Evolutionary conservation across 2,888 invertebrate genomes (phyloP), one percentile per base, ranked within the genome.

Genomic region (Drosophila setosimentum): DNA sequence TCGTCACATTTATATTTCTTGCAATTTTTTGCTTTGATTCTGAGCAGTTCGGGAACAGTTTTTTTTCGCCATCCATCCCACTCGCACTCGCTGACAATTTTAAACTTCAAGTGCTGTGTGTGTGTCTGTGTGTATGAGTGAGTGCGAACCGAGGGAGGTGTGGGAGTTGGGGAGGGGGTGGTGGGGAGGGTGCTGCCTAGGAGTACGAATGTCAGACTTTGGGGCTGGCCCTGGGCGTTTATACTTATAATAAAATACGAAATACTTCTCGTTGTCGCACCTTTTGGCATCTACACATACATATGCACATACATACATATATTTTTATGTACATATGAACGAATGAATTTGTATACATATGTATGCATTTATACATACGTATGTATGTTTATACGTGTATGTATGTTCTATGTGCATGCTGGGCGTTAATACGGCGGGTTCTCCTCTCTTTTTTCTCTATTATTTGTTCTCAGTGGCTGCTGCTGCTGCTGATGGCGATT

Each of bases 181-280:
- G 3, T 45, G 18, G 48, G 33, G 4, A 37, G 8, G 27, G 45
- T 24, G 21, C 24, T 55, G 55, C 50, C 61, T 55, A 59, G 42
- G 32, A 63, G 75, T 70, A 79, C 79, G 75, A 77, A 75, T 78
- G 79, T 68, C 70, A 59, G 78, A 62, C 76, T 71, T 71, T 76
- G 81, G 83, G 85, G 84, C 76, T 83, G 78, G 76, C 87, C 87
- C 73, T 80, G 82, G 85, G 85, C 81, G 89, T 81, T 81, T 63
- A 81, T 80, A 81, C 81, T 78, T 78, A 78, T 73, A 78, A 85
- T 85, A 85, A 89, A 87, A 84, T 72, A 78, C 83, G 87, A 84
- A 84, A 88, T 88, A 76, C 84, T 84, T 79, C 73, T 72, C 76
- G 82, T 76, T 78, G 78, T 84, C 88, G 89, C 86, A 86, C 89